Percentiles rank a stretch among this genome's conserved stretches.
phyloP scores from a whole-genome alignment of 2,888 invertebrate species.

The Adelphocoris suturalis region DNA sequence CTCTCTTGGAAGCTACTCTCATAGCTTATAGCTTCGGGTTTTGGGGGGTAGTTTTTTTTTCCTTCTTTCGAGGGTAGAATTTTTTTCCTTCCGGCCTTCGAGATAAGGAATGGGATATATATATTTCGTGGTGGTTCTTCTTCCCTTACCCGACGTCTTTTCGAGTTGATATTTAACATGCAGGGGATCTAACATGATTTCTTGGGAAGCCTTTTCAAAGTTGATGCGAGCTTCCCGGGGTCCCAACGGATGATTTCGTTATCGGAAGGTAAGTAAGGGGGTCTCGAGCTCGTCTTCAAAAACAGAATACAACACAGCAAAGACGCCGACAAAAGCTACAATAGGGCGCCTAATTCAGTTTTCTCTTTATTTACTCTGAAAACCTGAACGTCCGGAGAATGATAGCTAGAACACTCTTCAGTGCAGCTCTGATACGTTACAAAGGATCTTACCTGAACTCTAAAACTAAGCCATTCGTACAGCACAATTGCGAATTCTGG shows the following conservation, averaged over 20 bases:
- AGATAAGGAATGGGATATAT: not conserved
- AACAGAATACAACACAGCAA: not conserved
- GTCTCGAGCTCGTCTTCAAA: not conserved
- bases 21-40: slow-evolving; percentile 40
- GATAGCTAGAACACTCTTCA: too few relatives aligned
- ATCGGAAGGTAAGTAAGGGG: not conserved
- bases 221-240: not conserved
- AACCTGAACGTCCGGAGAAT: too few relatives aligned
- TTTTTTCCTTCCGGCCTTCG: not conserved
- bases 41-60: not conserved
- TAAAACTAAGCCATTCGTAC: too few relatives aligned
- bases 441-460: too few relatives aligned
- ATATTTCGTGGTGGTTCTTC: slow-evolving; percentile 13
- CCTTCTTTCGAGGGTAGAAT: not conserved
- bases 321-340: not conserved
- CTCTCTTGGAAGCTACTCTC: slow-evolving; percentile 34
- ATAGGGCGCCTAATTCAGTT: not conserved
- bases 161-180: slow-evolving; percentile 23
- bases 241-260: slow-evolving; percentile 4
- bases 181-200: slow-evolving; percentile 25
- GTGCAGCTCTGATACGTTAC: too few relatives aligned
- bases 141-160: not conserved
- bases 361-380: not conserved
- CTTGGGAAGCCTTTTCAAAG: not conserved
- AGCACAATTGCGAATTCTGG: too few relatives aligned